Evolutionary conservation across 2,113 vertebrate genomes (phyloP).

Genomic region (Mugil cephalus): DNA sequence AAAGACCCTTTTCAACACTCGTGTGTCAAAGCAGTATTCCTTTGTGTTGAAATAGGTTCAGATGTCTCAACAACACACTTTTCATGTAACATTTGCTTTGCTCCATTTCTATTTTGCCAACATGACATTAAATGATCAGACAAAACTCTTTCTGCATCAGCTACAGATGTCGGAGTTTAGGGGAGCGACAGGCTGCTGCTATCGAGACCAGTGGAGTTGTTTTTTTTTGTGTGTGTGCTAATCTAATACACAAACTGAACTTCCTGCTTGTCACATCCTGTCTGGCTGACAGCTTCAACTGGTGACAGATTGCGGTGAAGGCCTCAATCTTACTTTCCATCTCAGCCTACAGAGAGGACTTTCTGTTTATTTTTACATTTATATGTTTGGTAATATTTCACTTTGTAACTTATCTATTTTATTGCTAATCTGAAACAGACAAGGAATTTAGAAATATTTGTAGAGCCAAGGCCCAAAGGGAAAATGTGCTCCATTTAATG

Average conservation of each 20-base stretch:
- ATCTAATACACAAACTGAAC: conserved; percentile 25
- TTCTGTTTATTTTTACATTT: conserved; percentile 8
- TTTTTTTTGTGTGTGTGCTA: background rate
- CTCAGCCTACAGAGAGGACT: conserved; percentile 21
- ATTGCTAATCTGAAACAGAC: conserved; percentile 26
- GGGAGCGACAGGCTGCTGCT: background rate
- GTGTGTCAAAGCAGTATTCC: background rate
- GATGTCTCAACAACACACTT: background rate
- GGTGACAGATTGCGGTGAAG: conserved; percentile 64
- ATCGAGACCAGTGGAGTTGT: background rate
- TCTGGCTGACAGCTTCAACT: conserved; percentile 52
- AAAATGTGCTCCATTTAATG: conserved; percentile 18
- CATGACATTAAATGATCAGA: background rate
- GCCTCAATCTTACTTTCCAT: conserved; percentile 48
- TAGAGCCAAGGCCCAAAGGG: background rate
- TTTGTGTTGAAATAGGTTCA: background rate
- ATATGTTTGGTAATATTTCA: background rate
- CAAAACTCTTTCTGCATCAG: background rate
- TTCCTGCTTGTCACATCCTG: conserved; percentile 77
- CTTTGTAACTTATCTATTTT: conserved; percentile 8
- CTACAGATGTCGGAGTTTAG: background rate
- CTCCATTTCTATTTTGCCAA: background rate
- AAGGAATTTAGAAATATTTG: conserved; percentile 4
- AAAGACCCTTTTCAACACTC: background rate
- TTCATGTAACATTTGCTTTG: conserved; percentile 1